Conservation (phyloP, 2,888 invertebrate genomes). For the Liposcelis brunnea region DNA sequence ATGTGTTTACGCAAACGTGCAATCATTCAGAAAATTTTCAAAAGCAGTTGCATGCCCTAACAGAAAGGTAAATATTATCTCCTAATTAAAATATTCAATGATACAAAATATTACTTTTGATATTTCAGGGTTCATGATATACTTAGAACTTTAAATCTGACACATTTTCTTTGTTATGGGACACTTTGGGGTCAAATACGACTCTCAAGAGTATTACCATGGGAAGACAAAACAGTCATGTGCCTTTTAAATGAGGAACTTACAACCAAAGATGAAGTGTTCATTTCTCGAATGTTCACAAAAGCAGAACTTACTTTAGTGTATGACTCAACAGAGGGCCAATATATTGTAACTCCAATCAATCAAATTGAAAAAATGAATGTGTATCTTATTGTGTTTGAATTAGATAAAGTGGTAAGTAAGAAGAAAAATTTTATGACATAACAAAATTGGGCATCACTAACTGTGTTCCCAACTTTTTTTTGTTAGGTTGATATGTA, state of each 20-base stretch:
- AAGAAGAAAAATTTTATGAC: not conserved
- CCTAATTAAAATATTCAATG: slow-evolving; percentile 3
- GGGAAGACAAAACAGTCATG: slow-evolving; percentile 34
- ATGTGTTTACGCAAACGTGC: slow-evolving; percentile 20
- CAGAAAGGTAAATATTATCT: slow-evolving; percentile 19
- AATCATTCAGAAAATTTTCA: slow-evolving; percentile 23
- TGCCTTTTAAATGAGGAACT: slow-evolving; percentile 32
- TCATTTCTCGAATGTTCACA: slow-evolving; percentile 30
- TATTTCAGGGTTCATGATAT: slow-evolving; percentile 25
- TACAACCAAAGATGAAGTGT: slow-evolving; percentile 27
- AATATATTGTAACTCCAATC: slow-evolving; percentile 27
- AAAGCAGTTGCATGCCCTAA: slow-evolving; percentile 22
- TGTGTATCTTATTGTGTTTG: slow-evolving; percentile 32
- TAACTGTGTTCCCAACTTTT: slow-evolving; percentile 1
- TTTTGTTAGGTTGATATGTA: slow-evolving; percentile 27
- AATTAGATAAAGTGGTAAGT: slow-evolving; percentile 29
- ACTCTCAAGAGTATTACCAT: slow-evolving; percentile 32
- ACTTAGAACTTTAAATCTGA: slow-evolving; percentile 28
- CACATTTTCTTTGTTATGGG: slow-evolving; percentile 38
- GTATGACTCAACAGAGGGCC: slow-evolving; percentile 32
- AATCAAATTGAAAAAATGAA: slow-evolving; percentile 19
- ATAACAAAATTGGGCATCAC: not conserved
- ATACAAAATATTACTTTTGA: slow-evolving; percentile 8
- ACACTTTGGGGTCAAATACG: slow-evolving; percentile 38
- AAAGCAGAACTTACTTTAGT: slow-evolving; percentile 28